Evolutionary conservation across 2,888 invertebrate genomes (phyloP).

Genomic region (Branchipolynoe longqiensis): DNA sequence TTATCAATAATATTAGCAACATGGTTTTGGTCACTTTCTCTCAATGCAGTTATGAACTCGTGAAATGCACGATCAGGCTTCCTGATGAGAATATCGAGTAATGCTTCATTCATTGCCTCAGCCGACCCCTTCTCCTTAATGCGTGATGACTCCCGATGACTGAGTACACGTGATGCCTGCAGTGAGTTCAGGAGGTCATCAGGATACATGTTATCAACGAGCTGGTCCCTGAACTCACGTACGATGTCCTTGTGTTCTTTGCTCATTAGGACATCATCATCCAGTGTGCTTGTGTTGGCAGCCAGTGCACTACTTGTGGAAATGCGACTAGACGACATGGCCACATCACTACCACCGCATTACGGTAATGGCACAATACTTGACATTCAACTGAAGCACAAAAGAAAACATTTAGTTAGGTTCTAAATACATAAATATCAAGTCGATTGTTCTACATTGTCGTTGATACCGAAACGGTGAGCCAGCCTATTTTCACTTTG

Average conservation of each 20-base stretch:
- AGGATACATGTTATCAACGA: slow-evolving; percentile 74
- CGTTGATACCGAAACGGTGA: too few relatives aligned
- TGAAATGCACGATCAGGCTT: slow-evolving; percentile 71
- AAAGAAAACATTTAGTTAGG: too few relatives aligned
- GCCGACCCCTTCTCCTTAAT: slow-evolving; percentile 69
- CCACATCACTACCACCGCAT: not conserved
- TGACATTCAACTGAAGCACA: too few relatives aligned
- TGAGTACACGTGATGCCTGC: slow-evolving; percentile 69
- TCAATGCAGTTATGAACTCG: slow-evolving; percentile 70
- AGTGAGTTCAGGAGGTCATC: slow-evolving; percentile 74
- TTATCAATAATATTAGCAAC: slow-evolving; percentile 70
- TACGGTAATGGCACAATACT: not conserved
- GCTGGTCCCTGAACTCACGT: slow-evolving; percentile 68
- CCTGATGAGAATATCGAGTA: slow-evolving; percentile 70
- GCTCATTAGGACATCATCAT: slow-evolving; percentile 68
- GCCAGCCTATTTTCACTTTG: too few relatives aligned
- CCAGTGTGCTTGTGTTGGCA: slow-evolving; percentile 21
- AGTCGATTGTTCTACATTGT: too few relatives aligned
- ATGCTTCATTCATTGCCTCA: slow-evolving; percentile 71
- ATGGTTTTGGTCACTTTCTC: slow-evolving; percentile 72
- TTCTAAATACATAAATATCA: too few relatives aligned
- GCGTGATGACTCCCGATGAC: slow-evolving; percentile 68
- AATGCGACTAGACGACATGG: slow-evolving; percentile 45
- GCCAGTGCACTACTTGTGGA: slow-evolving; percentile 13
- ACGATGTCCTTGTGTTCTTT: slow-evolving; percentile 70